phyloP scores from a whole-genome alignment of 2,797 vertebrate species.

The Columba guinea region DNA sequence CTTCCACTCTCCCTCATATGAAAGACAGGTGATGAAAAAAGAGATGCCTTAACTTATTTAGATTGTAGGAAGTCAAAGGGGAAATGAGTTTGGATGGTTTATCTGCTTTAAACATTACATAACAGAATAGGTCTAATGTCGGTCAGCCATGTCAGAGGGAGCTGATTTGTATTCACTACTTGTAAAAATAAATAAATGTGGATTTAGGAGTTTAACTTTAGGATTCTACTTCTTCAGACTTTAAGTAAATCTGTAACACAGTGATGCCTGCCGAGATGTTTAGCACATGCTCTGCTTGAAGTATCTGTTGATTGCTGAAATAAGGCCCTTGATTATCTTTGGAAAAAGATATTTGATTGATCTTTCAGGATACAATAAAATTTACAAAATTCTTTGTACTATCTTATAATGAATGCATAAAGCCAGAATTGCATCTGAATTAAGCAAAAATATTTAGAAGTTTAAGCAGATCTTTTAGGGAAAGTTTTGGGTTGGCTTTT shows the following conservation, averaged over 20 bases:
- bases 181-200: not conserved
- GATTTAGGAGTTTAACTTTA: not conserved
- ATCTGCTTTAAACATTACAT: not conserved
- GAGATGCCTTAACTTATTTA: not conserved
- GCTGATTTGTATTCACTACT: not conserved
- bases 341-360: not conserved
- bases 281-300: not conserved
- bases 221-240: not conserved
- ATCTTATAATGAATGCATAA: not conserved
- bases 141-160: not conserved
- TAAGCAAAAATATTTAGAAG: not conserved
- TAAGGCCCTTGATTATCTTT: not conserved
- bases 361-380: not conserved
- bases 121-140: not conserved
- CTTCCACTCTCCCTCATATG: not conserved
- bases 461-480: not conserved
- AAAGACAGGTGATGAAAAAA: constrained; percentile 11
- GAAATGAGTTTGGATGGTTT: constrained; percentile 30
- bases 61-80: not conserved
- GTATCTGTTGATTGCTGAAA: not conserved
- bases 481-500: not conserved
- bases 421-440: not conserved
- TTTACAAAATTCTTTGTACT: not conserved
- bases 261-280: not conserved
- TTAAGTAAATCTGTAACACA: not conserved